Percentiles rank a stretch among this genome's conserved stretches.
Conservation (phyloP, 2,113 vertebrate genomes). For the Malurus melanocephalus region DNA sequence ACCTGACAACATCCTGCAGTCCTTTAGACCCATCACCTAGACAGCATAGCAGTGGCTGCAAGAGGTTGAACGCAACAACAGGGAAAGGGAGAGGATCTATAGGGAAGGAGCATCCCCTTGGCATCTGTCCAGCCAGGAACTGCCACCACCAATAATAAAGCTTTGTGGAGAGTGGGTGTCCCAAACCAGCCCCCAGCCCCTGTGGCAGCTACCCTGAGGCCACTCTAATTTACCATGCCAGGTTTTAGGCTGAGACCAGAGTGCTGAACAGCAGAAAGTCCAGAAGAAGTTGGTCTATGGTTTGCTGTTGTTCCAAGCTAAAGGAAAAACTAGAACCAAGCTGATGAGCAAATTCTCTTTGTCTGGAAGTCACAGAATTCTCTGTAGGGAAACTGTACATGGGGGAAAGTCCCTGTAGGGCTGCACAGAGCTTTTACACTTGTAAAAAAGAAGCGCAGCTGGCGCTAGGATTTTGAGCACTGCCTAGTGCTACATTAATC, state of each 20-base stretch:
- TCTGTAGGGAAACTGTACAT: neutral
- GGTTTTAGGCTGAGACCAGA: neutral
- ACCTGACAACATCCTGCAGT: neutral
- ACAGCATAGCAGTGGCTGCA: neutral
- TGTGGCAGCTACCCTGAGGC: neutral
- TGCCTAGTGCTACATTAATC: neutral
- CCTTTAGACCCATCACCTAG: neutral
- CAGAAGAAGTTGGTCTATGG: neutral
- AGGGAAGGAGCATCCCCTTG: neutral
- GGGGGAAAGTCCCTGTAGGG: neutral
- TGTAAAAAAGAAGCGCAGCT: neutral
- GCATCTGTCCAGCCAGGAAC: neutral
- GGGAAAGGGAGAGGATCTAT: neutral
- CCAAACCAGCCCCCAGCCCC: neutral
- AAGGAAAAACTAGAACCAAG: neutral
- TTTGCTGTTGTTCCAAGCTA: neutral
- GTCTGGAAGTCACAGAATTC: neutral
- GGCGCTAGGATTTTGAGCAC: neutral
- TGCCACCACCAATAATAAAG: neutral
- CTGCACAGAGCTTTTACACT: neutral
- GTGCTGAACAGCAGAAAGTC: neutral
- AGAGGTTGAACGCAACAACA: fast-evolving
- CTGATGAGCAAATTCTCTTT: neutral
- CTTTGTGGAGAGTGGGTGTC: neutral
- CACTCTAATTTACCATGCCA: neutral